Base-by-base conservation (phyloP, 2,888 invertebrate species). In the Esperia sulphurella region DNA sequence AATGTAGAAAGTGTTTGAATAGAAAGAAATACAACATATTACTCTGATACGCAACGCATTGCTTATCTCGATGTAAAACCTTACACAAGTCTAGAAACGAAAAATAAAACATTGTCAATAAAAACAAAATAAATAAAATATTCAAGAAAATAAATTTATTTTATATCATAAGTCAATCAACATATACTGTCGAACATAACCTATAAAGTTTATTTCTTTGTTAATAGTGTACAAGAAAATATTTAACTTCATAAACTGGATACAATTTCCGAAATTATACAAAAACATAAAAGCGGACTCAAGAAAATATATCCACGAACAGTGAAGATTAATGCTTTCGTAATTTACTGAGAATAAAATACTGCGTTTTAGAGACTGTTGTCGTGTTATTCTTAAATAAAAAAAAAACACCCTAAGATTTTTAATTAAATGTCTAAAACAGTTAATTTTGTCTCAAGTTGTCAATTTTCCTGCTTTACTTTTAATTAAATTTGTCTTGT, bases 341-440 rank as follows among this genome's bases (percentile, higher is more conserved):
- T 41, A 41, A 49, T 49, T 49, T 41, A 49, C 44, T 30, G 21
- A 37, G 29, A 49, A 41, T 28, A 35, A 49, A 41, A 45, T 49
- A 44, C 21, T 21, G 21, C n/a, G 41, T 41, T 21, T 41, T 28
- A 10, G 28, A 8, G 41, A 6, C 10, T 2, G 8, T 41, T 4
- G 28, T 41, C 8, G 21, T 21, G 21, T 41, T 21, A 9, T 28
- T 14, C n/a, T 31, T 14, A 30, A 42, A 31, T 31, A 31, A 14
- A 42, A 14, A 31, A 5, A 30, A 30, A 8, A 33, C 3, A 9
- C 14, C 14, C 14, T 14, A 9, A 33, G 31, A 33, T 33, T 59
- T 68, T 35, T 71, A 72, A 73, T 71, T 65, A 68, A 68, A 65
- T 49, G 55, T 60, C 50, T 59, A 31, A 52, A 57, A 57, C 63